Percentiles rank a stretch among this genome's conserved stretches.
Conservation (phyloP, 2,888 invertebrate genomes). For the Zaprionus bogoriensis region DNA sequence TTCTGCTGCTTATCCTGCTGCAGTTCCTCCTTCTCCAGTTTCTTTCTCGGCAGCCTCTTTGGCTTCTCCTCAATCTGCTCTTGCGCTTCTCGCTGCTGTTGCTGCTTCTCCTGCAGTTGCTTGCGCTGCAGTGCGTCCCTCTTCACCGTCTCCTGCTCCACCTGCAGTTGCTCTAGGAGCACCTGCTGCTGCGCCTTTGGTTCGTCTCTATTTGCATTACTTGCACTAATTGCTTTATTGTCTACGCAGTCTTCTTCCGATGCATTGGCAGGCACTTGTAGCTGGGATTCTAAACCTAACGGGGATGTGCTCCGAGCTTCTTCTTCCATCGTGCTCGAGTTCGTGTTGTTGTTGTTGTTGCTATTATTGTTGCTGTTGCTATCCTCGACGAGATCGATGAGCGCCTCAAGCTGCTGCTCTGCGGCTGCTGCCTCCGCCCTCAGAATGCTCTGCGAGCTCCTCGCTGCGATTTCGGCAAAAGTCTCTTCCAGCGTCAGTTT, state of each 20-base stretch:
- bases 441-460: conserved; percentile 25
- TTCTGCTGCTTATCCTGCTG: not conserved
- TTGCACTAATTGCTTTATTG: too few relatives aligned
- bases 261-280: not conserved
- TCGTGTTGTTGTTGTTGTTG: conserved; percentile 9
- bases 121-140: not conserved
- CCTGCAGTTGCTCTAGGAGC: not conserved
- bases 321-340: not conserved
- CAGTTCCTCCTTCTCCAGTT: not conserved
- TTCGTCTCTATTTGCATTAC: not conserved
- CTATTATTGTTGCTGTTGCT: conserved; percentile 15
- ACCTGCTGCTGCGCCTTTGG: not conserved
- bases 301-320: not conserved
- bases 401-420: conserved; percentile 1
- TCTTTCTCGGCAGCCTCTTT: not conserved
- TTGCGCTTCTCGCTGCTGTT: too few relatives aligned
- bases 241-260: too few relatives aligned
- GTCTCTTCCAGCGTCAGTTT: conserved; percentile 53
- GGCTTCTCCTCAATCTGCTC: too few relatives aligned
- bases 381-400: conserved; percentile 32
- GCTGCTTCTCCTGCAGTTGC: not conserved
- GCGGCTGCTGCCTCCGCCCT: not conserved
- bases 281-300: not conserved
- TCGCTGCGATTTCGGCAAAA: conserved; percentile 52
- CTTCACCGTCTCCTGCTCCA: not conserved